Conservation (phyloP, 2,888 invertebrate species). For the Pimpla rufipes region DNA sequence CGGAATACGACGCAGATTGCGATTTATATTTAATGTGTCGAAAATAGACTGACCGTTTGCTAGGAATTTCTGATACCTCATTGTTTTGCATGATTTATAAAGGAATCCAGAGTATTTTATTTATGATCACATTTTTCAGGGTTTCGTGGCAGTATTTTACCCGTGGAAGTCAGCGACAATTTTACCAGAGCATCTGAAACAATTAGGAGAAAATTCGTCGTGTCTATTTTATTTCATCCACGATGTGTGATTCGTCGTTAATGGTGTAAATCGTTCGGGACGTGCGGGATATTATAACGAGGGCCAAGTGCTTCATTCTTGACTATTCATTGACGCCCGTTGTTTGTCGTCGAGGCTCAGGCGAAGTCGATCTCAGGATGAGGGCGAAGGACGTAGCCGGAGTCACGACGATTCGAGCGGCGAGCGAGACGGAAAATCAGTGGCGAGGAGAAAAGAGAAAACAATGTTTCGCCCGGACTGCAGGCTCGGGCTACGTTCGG, state of each 20-base stretch:
- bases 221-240: not conserved
- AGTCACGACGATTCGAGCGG: conserved; percentile 28
- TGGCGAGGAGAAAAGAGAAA: conserved; percentile 31
- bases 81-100: too few species aligned
- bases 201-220: too few species aligned
- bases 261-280: not conserved
- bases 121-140: too few species aligned
- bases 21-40: too few species aligned
- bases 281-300: not conserved
- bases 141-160: too few species aligned
- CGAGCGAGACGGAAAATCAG: conserved; percentile 27
- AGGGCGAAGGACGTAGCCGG: conserved; percentile 47
- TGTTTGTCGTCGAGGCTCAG: conserved; percentile 32
- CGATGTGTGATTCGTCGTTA: not conserved
- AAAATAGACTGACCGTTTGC: too few species aligned
- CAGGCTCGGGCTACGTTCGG: not conserved
- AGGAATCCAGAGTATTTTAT: too few species aligned
- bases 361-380: conserved; percentile 30
- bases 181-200: too few species aligned
- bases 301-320: conserved; percentile 25
- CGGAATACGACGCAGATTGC: too few species aligned
- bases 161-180: too few species aligned
- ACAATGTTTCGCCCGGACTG: conserved; percentile 50
- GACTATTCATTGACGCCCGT: conserved; percentile 29
- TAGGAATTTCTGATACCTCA: too few species aligned